Conservation (phyloP, 2,888 invertebrate species). For the Encarsia formosa region DNA sequence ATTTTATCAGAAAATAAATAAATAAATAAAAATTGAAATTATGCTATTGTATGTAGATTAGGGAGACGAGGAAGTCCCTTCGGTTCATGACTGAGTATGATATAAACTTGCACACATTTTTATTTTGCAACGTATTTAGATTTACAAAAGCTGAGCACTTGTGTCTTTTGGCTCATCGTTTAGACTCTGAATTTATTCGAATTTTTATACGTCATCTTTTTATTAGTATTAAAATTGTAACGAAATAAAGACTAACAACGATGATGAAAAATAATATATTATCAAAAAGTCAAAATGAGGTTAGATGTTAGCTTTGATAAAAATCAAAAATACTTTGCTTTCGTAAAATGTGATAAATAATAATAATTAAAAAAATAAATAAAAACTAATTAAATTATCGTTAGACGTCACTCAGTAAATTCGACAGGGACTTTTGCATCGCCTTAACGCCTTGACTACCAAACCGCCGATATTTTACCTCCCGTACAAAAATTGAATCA, state of each 20-base stretch:
- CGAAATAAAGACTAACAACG: too few relatives aligned
- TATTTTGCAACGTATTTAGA: neutral
- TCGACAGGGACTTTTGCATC: conserved; percentile 13
- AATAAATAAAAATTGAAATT: conserved; percentile 16
- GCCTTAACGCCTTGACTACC: conserved; percentile 11
- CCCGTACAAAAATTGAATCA: conserved; percentile 6
- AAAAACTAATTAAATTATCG: neutral
- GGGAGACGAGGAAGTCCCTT: conserved; percentile 16
- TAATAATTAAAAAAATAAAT: neutral
- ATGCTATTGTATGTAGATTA: conserved; percentile 24
- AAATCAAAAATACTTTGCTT: neutral
- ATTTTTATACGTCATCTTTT: too few relatives aligned
- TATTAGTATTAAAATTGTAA: too few relatives aligned
- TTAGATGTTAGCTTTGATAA: neutral
- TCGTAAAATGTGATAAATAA: neutral
- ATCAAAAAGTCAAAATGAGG: too few relatives aligned
- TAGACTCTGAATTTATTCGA: too few relatives aligned
- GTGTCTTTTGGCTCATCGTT: too few relatives aligned
- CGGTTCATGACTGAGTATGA: conserved; percentile 9
- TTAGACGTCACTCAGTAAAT: conserved; percentile 8
- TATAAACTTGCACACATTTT: neutral
- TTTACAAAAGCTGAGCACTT: too few relatives aligned
- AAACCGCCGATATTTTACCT: too few relatives aligned
- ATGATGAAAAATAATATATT: too few relatives aligned
- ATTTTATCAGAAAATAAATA: conserved; percentile 17